Base-by-base conservation (phyloP, 1,140 invertebrate genomes). In the Zaprionus africanus region DNA sequence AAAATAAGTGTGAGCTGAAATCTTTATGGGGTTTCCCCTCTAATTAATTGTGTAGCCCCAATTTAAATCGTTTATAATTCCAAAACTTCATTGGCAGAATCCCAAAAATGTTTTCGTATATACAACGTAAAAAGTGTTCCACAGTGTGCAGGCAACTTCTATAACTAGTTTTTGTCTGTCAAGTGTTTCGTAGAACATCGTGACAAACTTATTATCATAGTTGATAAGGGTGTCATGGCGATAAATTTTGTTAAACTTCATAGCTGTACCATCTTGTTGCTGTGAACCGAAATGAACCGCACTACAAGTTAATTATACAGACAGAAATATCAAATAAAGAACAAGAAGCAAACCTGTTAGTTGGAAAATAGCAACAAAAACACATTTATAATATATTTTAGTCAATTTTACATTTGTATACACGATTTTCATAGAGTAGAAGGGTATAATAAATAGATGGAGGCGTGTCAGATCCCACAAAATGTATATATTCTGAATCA, bases 171-270 rank as follows among this genome's bases (percentile, higher is more conserved):
- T 67, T 49, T 11, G 17, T 41, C 6, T n/a, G 15, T 9, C 41
- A 67, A 61, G 61, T 61, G 26, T 41, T 60, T 24, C 36, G 31
- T 34, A 6, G 15, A 36, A 56, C n/a, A 15, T 49, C 72, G 72
- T 75, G 72, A 62, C 65, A 62, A 69, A 69, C 65, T 38, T 58
- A 76, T 76, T 70, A 76, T 54, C 19, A 54, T 38, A 13, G 43
- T 26, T 17, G 24, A 28, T 34, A 62, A 80, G 64, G 54, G 56
- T 76, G 69, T 9, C 36, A 54, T 62, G 19, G 68, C 74, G 56
- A 78, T 67, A 79, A 72, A 66, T 79, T 75, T 74, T 72, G 84
- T 57, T 70, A 83, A 67, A 62, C 56, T 60, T 80, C 53, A 81
- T 78, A 83, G 77, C 70, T 87, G 67, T 76, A 83, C 64, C 62